Evolutionary conservation across 2,113 vertebrate species (phyloP).

Genomic region (Vulpes ferrilata): DNA sequence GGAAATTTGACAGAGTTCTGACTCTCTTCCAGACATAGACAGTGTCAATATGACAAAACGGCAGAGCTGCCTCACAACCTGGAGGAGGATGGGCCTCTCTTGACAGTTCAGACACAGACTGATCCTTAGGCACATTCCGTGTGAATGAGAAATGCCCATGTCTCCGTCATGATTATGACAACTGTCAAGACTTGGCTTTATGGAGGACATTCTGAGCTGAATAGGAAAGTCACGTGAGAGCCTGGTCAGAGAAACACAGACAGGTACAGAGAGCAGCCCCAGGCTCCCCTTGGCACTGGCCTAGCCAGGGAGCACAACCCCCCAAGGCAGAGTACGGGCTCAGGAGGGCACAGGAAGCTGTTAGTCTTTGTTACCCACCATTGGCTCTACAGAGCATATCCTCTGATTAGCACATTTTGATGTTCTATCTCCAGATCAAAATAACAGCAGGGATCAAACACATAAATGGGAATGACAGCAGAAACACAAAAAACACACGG

Average conservation of each 20-base stretch:
- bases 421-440: constrained; percentile 15
- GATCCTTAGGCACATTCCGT: background rate
- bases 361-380: background rate
- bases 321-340: background rate
- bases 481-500: background rate
- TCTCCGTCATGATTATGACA: background rate
- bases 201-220: background rate
- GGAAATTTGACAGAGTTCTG: background rate
- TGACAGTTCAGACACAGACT: background rate
- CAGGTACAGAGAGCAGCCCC: background rate
- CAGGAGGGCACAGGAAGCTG: background rate
- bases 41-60: background rate
- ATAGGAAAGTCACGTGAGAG: background rate
- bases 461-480: background rate
- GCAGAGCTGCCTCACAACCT: background rate
- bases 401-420: background rate
- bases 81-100: background rate
- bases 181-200: background rate
- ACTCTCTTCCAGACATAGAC: background rate
- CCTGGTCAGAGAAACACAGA: background rate
- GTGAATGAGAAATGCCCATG: background rate
- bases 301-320: background rate
- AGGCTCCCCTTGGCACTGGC: background rate
- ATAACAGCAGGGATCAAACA: background rate
- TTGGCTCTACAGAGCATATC: background rate